Evolutionary conservation across 2,797 vertebrate species (phyloP), one percentile per base, ranked within the genome.

Genomic region (Malurus leucopterus): DNA sequence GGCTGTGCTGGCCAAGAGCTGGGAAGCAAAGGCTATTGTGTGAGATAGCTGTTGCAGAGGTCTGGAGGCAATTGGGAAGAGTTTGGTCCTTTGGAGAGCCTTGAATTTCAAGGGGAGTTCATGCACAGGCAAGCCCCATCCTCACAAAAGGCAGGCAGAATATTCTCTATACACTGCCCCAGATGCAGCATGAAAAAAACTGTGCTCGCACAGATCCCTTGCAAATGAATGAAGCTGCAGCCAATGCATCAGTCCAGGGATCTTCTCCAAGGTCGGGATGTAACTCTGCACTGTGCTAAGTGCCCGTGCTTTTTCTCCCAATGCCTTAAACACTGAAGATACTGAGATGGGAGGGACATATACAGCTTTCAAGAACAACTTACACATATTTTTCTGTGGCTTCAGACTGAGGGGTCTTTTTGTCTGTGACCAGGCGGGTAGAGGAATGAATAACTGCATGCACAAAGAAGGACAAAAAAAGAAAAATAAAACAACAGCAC

Each of bases 401-500:
- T 84, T 78, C 57, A 61, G 43, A 61, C 24, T 46, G 54, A 65
- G 46, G 44, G 24, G 29, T 85, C 81, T 78, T 62, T 80, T 70
- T 63, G 54, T 82, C 55, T 67, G 27, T 84, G 49, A 92, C 23
- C 74, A 88, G 81, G 49, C 69, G 74, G 55, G 82, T 72, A 86
- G 26, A 92, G 57, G 80, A 92, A 84, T 43, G 40, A 90, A 94
- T 47, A 75, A 83, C 44, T 51, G 27, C 72, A 51, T 87, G 67
- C 72, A 88, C 55, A 85, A 74, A 91, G 86, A 76, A 16, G 40
- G 41, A 14, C 68, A 91, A 89, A 75, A 75, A 78, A 59, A 68
- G 88, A 83, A 79, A 62, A 93, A 82, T 43, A 90, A 94, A 96
- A 96, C 96, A 95, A 91, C 95, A 95, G 95, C 94, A 95, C 95